Evolutionary conservation across 2,888 invertebrate genomes (phyloP), one percentile per base, ranked within the genome.

Genomic region (Digitonthophagus gazella): DNA sequence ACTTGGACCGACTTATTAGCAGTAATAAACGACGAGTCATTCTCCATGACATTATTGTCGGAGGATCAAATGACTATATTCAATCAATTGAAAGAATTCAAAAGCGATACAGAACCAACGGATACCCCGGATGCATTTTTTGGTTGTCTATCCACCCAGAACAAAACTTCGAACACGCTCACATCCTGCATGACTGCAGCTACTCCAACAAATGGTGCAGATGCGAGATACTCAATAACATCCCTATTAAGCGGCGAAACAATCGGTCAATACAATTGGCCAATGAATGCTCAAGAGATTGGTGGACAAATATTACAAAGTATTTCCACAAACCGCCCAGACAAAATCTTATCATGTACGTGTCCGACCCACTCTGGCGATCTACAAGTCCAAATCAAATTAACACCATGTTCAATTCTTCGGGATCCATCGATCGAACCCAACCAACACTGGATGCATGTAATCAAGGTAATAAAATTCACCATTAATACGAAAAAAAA

Each of bases 321-420:
- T 58, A 58, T 58, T 58, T 58, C 15, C 11, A 58, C 58, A 11
- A 58, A 58, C n/a, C 58, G 15, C 58, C 58, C 58, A 58, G 58
- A 58, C 15, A 58, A 58, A 58, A 11, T 14, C 11, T 11, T 58
- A 58, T 58, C 15, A 58, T 4, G 58, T 18, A 58, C 58, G n/a
- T 58, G 8, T 11, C 11, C 58, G 15, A 58, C 58, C n/a, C 11
- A 58, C 15, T 58, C 11, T 58, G 58, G n/a, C 4, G 58, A 58
- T 58, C n/a, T 58, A 3, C 11, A 14, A 15, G 58, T 58, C 8
- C 58, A 58, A 15, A 58, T 58, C n/a, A 57, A 57, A 57, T 16
- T 57, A 15, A 57, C 57, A 16, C 57, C 14, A 11, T 57, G 57
- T 57, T 57, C 57, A 16, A 14, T 57, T 16, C 14, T 57, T 5